Base-by-base conservation (phyloP, 2,888 invertebrate genomes). In the Euspilapteryx auroguttella region DNA sequence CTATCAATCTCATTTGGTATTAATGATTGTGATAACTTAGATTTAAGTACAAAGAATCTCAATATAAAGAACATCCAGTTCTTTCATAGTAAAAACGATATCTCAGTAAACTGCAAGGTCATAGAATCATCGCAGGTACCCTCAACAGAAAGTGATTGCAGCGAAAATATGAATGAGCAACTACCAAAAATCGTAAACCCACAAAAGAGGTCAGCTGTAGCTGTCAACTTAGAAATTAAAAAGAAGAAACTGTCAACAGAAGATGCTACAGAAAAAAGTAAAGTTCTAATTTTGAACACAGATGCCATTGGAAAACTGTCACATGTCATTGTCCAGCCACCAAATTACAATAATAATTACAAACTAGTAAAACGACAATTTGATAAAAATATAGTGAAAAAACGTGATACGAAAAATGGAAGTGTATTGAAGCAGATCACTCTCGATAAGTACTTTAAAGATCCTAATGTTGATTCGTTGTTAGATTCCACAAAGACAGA, bases 231-330 rank as follows among this genome's bases (percentile, higher is more conserved):
- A 43, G 66, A 69, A 59, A 62, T 68, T 39, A 69, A 68, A 58
- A 71, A 57, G 47, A 55, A 55, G 41, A 65, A 56, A 35, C 34
- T 49, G 46, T 45, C 58, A 37, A 25, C 29, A 34, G 40, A 41
- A 36, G 45, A 48, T 40, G 45, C 37, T 33, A 37, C 38, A 47
- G 57, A 59, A 47, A 49, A 57, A 46, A 40, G 51, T 41, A 68
- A 59, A 50, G 54, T 75, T 75, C 73, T 69, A 52, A 66, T 66
- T 73, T 71, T 71, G 49, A 75, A 73, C 32, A 63, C 65, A 42
- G 53, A 65, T 50, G 64, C 62, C 53, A 57, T 63, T 49, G 59
- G 63, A 42, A 65, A 61, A 49, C 50, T 69, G 41, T 57, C 62
- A 30, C 61, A 68, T 55, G 65, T 68, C 57, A 69, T 62, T 50